These are phyloP conservation scores for Phainopepla nitens DNA, from an alignment of 2,113 vertebrate species.

Conservation along the genomic window DNA sequence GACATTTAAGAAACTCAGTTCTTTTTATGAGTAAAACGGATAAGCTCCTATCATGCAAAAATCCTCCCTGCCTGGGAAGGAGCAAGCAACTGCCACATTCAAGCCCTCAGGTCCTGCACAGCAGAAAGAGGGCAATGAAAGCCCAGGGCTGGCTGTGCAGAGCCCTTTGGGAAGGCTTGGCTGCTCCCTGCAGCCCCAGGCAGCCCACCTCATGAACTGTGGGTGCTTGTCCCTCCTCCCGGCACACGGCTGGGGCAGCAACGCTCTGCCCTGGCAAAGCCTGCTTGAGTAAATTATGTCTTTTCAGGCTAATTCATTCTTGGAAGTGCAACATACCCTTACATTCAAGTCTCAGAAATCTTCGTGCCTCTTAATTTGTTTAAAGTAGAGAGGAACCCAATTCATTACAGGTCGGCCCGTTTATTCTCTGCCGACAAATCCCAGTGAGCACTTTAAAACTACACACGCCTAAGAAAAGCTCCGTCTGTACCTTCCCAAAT, in stretches of 20 bases:
- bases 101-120: not conserved
- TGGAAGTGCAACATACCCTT: not conserved
- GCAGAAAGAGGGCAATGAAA: not conserved
- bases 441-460: not conserved
- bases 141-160: not conserved
- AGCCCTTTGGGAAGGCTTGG: not conserved
- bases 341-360: slow-evolving; percentile 5
- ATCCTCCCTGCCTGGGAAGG: not conserved
- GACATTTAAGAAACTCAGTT: not conserved
- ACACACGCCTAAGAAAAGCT: not conserved
- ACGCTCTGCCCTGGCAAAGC: not conserved
- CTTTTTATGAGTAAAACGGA: not conserved
- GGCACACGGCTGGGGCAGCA: not conserved
- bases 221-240: not conserved
- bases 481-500: not conserved
- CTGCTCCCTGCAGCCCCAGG: accelerated
- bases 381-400: slow-evolving; percentile 22
- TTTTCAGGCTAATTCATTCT: slow-evolving; percentile 28
- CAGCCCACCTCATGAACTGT: not conserved
- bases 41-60: not conserved
- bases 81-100: accelerated
- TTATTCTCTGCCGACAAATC: not conserved
- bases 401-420: not conserved
- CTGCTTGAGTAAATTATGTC: not conserved
- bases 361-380: not conserved